Evolutionary conservation across 2,113 vertebrate genomes (phyloP).

Genomic region (Arothron firmamentum): DNA sequence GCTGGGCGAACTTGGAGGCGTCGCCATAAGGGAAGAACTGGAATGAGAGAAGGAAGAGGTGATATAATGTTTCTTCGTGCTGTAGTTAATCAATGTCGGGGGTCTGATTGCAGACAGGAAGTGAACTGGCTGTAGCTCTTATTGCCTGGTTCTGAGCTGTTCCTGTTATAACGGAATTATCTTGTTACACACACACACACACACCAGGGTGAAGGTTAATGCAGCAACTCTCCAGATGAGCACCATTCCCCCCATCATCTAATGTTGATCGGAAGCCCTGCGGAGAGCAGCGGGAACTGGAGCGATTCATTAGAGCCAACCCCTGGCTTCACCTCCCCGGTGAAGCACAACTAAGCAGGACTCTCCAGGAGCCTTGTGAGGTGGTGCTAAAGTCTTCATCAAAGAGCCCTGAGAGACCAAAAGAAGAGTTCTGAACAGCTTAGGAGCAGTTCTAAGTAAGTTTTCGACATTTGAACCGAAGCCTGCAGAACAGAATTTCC

Average conservation of each 20-base stretch:
- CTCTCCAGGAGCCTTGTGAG: slow-evolving; percentile 2
- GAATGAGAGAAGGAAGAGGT: slow-evolving; percentile 10
- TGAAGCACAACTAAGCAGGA: slow-evolving; percentile 30
- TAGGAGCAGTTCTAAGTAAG: too few species aligned
- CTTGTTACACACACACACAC: background rate
- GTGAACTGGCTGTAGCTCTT: too few species aligned
- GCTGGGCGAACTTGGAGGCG: slow-evolving; percentile 97
- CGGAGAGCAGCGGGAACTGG: slow-evolving; percentile 11
- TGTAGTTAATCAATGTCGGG: background rate
- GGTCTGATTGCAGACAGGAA: too few species aligned
- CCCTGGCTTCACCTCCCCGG: slow-evolving; percentile 45
- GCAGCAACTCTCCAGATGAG: slow-evolving; percentile 7
- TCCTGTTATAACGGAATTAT: too few species aligned
- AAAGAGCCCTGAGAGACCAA: background rate
- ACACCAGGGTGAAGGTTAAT: slow-evolving; percentile 38
- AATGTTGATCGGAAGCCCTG: slow-evolving; percentile 2
- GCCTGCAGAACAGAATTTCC: too few species aligned
- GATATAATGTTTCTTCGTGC: background rate
- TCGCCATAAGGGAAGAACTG: slow-evolving; percentile 98
- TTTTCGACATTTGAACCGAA: too few species aligned
- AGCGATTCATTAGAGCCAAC: slow-evolving; percentile 48
- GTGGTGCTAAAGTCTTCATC: slow-evolving; percentile 4
- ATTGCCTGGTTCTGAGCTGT: too few species aligned
- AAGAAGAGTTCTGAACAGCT: background rate
- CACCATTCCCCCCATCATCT: slow-evolving; percentile 10